Percentiles rank a stretch among this genome's conserved stretches.
phyloP scores from a whole-genome alignment of 2,797 vertebrate species.

The Halcyon chelicuti region DNA sequence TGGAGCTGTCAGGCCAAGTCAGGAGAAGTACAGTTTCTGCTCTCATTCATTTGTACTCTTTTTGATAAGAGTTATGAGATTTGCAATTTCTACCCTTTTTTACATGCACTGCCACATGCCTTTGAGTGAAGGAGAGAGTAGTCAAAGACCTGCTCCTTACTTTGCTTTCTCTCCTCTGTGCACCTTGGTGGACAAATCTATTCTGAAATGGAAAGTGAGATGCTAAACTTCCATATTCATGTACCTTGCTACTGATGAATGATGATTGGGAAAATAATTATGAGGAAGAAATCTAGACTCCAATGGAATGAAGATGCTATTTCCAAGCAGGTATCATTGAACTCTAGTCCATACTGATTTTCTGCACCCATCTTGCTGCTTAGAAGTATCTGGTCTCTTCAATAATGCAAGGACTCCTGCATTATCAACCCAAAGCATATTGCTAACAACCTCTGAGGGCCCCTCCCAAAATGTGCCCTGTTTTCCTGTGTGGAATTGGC shows the following conservation, averaged over 20 bases:
- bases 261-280: not conserved
- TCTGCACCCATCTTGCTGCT: not conserved
- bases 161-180: not conserved
- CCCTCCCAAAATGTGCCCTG: not conserved
- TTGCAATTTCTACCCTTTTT: not conserved
- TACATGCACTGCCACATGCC: not conserved
- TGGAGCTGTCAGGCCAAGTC: not conserved
- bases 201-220: not conserved
- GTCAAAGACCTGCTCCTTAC: not conserved
- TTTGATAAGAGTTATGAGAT: not conserved
- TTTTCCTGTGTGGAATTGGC: not conserved
- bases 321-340: not conserved
- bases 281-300: not conserved
- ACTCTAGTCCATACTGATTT: not conserved
- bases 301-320: not conserved
- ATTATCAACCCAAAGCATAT: not conserved
- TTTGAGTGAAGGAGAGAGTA: not conserved
- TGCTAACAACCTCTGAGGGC: not conserved
- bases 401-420: not conserved
- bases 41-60: not conserved
- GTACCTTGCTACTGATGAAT: not conserved
- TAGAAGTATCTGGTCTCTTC: not conserved
- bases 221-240: not conserved
- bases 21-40: not conserved
- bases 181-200: not conserved